These are phyloP conservation scores for Puma concolor DNA, from an alignment of 2,113 vertebrate genomes.

Conservation along the genomic window DNA sequence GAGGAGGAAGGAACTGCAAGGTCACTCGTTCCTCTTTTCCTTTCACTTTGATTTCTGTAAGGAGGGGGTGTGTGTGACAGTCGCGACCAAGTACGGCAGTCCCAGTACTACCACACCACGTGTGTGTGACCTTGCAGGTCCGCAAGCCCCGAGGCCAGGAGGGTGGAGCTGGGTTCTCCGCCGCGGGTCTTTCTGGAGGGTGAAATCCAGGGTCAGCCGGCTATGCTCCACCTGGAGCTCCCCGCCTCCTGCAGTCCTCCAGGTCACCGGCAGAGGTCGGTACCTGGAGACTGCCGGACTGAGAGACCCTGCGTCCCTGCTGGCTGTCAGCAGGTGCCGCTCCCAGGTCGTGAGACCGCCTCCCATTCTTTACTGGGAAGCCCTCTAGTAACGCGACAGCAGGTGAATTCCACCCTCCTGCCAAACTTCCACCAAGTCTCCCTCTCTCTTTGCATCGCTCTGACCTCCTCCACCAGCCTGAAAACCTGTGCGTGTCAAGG, in stretches of 20 bases:
- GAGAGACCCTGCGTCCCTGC: not conserved
- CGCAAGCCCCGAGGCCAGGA: not conserved
- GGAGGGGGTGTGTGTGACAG: not conserved
- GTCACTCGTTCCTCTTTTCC: not conserved
- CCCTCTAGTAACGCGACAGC: not conserved
- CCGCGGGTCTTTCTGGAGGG: accelerated
- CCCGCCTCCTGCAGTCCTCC: accelerated
- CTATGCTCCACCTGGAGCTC: accelerated
- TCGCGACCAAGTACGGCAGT: no score
- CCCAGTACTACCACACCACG: not conserved
- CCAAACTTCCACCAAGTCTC: not conserved
- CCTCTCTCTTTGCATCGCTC: not conserved
- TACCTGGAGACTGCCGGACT: accelerated
- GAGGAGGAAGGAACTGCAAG: not conserved
- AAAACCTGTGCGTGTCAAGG: not conserved
- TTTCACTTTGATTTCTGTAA: not conserved
- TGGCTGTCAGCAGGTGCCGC: not conserved
- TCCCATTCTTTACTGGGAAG: accelerated
- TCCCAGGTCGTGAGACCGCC: not conserved
- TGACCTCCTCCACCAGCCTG: not conserved
- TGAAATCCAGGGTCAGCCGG: not conserved
- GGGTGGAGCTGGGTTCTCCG: accelerated
- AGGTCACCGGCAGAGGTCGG: no score
- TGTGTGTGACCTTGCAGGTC: accelerated
- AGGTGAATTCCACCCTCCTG: not conserved